Base-by-base conservation (phyloP, 2,888 invertebrate genomes). In the Lasioglossum vierecki region DNA sequence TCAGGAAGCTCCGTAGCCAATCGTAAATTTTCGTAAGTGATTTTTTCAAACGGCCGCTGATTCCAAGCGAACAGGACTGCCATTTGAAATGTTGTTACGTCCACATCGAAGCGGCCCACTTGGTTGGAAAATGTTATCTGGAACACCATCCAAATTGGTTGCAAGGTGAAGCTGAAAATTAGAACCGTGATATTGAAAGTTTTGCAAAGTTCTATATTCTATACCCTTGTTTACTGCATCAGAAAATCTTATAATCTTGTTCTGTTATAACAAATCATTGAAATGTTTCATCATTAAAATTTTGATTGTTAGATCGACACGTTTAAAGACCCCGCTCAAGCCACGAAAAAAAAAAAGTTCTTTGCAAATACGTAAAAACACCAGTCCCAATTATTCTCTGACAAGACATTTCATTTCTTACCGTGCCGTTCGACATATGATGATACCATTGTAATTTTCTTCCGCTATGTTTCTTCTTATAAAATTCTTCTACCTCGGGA, bases 41-140 rank as follows among this genome's bases (percentile, higher is more conserved):
- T 97, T 95, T 97, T 98, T 93, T 99, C 99, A 91, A 97, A 96
- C 1, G 98, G 98, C 88, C 99, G 96, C 95, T 99, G 99, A 96
- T 99, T 99, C 99, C 99, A 99, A 26, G 99, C 99, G 96, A 99
- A 99, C 70, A 99, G 96, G 26, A 99, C 99, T 63, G 99, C 99
- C 99, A 99, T 99, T 97, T 99, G 99, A 95, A 99, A 99, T 44
- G 99, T 99, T 22, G 99, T 99, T 9, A 99, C 99, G 95, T 99
- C 99, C 92, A 99, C 96, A 95, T 99, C 99, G 95, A 98, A 99
- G 91, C 98, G 97, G 1, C 99, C 99, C 79, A 98, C 97, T 90
- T 97, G 97, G 95, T 99, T 99, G 0, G 97, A 97, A 96, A 99
- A 99, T 41, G 98, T 99, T 91, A 99, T 99, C 97, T 96, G 91